Base-by-base conservation (phyloP, 2,888 invertebrate genomes). In the Scaptomyza polygonia region DNA sequence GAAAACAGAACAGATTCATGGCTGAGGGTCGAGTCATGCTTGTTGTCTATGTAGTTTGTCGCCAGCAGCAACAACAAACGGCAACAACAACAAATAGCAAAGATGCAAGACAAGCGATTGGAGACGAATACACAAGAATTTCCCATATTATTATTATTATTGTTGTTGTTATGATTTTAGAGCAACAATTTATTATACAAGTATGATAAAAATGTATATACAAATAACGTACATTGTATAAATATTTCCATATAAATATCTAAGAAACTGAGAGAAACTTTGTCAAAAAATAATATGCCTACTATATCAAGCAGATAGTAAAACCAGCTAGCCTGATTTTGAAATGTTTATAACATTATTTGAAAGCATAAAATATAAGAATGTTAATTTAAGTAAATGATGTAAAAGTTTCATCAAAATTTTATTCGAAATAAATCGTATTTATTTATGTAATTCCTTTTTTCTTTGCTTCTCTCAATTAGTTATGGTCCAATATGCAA, bases 171-270 rank as follows among this genome's bases (percentile, higher is more conserved):
- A 59, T 65, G 45, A 76, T 76, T 73, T 71, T 62, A 71, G 68
- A 83, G 53, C 79, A 76, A 69, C 77, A 82, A 64, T 67, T 64
- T 63, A 68, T 74, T 69, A 51, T 21, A 25, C 5, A 25, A 5
- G 5, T 25, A 67, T 54, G 40, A 53, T 32, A 34, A 12, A 9
- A 9, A 39, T 21, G 7, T 16, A 39, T 39, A n/a, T n/a, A n/a
- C n/a, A n/a, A n/a, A n/a, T 9, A 5, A 39, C 5, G 5, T 18
- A 32, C 30, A 9, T 9, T 9, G 18, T n/a, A 8, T 18, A 30
- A 4, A 16, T 30, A 30, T 14, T 5, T n/a, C 8, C 4, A 16
- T 12, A 43, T 36, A 36, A 18, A 42, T 42, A 36, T 66, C 44
- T 36, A 32, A 43, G 39, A 29, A 43, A 11, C 57, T n/a, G n/a